Percentiles rank a stretch among this genome's conserved stretches.
Evolutionary conservation across 2,888 invertebrate species (phyloP).

Genomic region (Nomada ferruginata): DNA sequence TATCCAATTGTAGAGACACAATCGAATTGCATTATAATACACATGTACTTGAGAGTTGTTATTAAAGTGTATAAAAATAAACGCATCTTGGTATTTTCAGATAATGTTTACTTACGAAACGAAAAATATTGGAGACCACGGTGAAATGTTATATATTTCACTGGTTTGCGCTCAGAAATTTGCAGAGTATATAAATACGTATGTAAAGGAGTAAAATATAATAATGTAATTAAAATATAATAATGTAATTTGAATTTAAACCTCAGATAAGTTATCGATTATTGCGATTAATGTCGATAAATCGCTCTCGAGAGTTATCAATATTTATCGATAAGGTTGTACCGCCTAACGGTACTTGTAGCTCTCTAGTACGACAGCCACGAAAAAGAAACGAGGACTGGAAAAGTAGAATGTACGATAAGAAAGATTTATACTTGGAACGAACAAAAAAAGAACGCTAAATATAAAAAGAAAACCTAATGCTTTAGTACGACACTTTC

Average conservation of each 20-base stretch:
- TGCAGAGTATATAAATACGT: no score
- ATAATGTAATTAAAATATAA: no score
- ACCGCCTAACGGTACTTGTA: slow-evolving; percentile 1
- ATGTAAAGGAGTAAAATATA: neutral
- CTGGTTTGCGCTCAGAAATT: neutral
- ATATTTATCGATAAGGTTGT: slow-evolving; percentile 6
- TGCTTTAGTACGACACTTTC: neutral
- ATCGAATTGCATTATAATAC: neutral
- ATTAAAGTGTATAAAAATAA: neutral
- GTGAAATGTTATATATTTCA: no score
- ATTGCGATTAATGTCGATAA: neutral
- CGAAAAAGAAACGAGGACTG: neutral
- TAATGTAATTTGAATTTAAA: neutral
- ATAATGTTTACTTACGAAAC: neutral
- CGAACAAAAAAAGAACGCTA: neutral
- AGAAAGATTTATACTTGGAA: neutral
- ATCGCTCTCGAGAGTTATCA: neutral
- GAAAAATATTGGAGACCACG: neutral
- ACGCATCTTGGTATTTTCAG: neutral
- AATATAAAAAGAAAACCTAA: neutral
- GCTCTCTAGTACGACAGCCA: neutral
- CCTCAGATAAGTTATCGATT: neutral
- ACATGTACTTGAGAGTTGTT: neutral
- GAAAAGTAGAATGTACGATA: slow-evolving; percentile 3
- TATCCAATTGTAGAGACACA: neutral